These are phyloP conservation scores for Lepidonotus clava DNA, from an alignment of 2,888 invertebrate species.

Conservation along the genomic window DNA sequence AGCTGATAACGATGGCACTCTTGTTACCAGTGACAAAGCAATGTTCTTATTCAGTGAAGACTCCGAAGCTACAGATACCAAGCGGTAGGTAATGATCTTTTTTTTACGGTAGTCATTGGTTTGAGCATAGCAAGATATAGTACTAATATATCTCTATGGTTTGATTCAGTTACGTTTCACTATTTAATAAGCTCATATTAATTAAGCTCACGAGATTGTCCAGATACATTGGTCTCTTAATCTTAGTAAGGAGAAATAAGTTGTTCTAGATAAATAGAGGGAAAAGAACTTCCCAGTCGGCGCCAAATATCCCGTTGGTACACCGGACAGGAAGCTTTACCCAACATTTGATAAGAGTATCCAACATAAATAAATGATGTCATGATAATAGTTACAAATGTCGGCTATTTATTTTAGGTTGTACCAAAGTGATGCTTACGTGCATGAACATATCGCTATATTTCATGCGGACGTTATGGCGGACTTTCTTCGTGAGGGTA, in stretches of 20 bases:
- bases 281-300: too few relatives aligned
- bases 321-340: too few relatives aligned
- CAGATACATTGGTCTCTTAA: too few relatives aligned
- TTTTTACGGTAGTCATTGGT: background rate
- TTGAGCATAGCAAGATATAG: too few relatives aligned
- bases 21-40: constrained; percentile 3
- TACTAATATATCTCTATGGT: too few relatives aligned
- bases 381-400: background rate
- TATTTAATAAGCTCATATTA: too few relatives aligned
- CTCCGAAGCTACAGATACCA: constrained; percentile 30
- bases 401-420: background rate
- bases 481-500: background rate
- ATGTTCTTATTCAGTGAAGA: constrained; percentile 52
- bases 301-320: too few relatives aligned
- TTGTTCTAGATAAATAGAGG: too few relatives aligned
- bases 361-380: background rate
- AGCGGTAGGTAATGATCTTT: background rate
- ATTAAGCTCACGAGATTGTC: too few relatives aligned
- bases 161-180: too few relatives aligned
- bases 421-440: constrained; percentile 36
- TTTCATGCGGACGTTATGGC: constrained; percentile 35
- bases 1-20: background rate
- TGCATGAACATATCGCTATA: constrained; percentile 8
- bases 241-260: too few relatives aligned
- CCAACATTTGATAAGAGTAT: background rate